These are phyloP conservation scores for Brachionus plicatilis DNA, from an alignment of 1,140 invertebrate genomes.

Conservation along the genomic window DNA sequence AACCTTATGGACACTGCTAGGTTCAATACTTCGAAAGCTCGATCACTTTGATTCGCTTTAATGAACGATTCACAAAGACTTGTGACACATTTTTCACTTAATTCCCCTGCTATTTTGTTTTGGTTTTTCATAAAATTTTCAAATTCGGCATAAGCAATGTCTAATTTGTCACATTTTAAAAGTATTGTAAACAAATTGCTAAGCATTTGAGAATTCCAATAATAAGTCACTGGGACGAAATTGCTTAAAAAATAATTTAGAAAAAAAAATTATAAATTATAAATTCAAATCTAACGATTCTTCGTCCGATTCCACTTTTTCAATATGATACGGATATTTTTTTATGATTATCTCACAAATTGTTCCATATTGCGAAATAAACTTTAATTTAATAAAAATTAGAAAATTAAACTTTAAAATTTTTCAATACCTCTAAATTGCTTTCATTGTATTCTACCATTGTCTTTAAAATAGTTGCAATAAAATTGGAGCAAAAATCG, in stretches of 20 bases:
- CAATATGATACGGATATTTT: not conserved
- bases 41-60: not conserved
- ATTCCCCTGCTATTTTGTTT: conserved; percentile 11
- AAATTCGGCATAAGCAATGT: conserved; percentile 1
- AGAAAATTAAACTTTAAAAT: not conserved
- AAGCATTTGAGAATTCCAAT: conserved; percentile 25
- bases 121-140: conserved; percentile 25
- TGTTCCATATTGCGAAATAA: not conserved
- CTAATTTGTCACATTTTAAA: not conserved
- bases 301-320: not conserved
- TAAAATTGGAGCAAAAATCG: conserved; percentile 9
- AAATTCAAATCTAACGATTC: not conserved
- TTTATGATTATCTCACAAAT: conserved; percentile 1
- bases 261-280: not conserved
- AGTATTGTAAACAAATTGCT: conserved; percentile 19
- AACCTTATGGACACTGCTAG: not conserved
- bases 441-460: conserved; percentile 11
- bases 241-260: not conserved
- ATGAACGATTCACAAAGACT: not conserved
- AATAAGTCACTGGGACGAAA: not conserved
- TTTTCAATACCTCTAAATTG: not conserved
- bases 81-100: not conserved
- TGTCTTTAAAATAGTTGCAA: not conserved
- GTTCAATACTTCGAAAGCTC: conserved; percentile 4
- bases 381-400: not conserved